Evolutionary conservation across 2,797 vertebrate genomes (phyloP).

Genomic region (Borostomias antarcticus): DNA sequence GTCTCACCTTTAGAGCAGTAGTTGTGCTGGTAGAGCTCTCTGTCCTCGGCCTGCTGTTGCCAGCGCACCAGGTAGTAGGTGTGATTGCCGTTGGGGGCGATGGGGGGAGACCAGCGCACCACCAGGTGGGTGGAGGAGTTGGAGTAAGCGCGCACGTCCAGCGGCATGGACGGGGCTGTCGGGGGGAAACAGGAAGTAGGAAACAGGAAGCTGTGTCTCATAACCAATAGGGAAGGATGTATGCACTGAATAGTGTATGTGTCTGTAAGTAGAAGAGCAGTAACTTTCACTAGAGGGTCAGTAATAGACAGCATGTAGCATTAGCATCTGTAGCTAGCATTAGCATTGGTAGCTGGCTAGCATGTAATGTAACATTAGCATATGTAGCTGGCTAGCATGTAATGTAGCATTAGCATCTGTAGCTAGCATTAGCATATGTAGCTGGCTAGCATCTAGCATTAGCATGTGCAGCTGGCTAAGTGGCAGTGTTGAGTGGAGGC

Average conservation of each 20-base stretch:
- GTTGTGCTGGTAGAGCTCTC: constrained; percentile 92
- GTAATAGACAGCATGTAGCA: not conserved
- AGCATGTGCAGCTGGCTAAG: not conserved
- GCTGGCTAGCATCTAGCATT: not conserved
- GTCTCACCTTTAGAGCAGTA: constrained; percentile 95
- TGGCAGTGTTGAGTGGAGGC: not conserved
- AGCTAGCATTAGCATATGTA: too few relatives aligned
- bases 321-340: not conserved
- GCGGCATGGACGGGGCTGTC: constrained; percentile 91
- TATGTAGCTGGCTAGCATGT: not conserved
- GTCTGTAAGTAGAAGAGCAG: too few relatives aligned
- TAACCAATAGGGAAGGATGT: too few relatives aligned
- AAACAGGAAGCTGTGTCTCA: too few relatives aligned
- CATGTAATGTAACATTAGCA: not conserved
- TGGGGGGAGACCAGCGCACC: constrained; percentile 93
- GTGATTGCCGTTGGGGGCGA: constrained; percentile 91
- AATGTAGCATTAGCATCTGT: not conserved
- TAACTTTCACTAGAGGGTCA: not conserved
- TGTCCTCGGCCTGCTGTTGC: constrained; percentile 93
- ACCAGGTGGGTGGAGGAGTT: constrained; percentile 94
- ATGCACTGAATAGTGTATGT: too few relatives aligned
- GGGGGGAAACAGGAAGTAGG: not conserved
- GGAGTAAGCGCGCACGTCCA: constrained; percentile 90
- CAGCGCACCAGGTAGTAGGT: constrained; percentile 95
- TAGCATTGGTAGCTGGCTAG: not conserved